Evolutionary conservation across 2,888 invertebrate species (phyloP).

Genomic region (Drosophila paranaensis): DNA sequence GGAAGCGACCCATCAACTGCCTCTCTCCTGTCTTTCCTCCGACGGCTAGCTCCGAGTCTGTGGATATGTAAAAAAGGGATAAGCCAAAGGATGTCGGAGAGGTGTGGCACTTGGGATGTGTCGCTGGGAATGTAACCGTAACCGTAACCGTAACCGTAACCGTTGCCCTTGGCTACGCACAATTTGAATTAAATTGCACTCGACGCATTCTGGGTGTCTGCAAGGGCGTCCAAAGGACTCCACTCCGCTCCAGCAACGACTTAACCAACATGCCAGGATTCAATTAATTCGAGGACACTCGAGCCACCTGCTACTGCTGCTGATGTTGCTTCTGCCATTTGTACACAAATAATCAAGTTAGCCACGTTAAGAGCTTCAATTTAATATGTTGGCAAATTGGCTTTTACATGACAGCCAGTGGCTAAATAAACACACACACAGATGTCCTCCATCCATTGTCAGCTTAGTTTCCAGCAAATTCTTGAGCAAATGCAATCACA

Average conservation of each 20-base stretch:
- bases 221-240: constrained; percentile 3
- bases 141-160: constrained; percentile 27
- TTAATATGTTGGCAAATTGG: constrained; percentile 45
- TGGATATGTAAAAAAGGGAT: constrained; percentile 6
- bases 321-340: constrained; percentile 13
- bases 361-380: constrained; percentile 29
- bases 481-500: constrained; percentile 23
- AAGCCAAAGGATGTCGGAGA: not conserved
- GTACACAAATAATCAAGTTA: constrained; percentile 44
- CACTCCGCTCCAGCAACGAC: constrained; percentile 4
- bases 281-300: constrained; percentile 48
- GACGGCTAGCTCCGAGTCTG: not conserved
- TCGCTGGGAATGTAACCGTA: constrained; percentile 20
- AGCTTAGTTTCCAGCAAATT: constrained; percentile 4
- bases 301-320: constrained; percentile 24
- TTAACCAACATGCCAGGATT: constrained; percentile 34
- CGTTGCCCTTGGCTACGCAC: constrained; percentile 75
- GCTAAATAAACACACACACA: constrained; percentile 10
- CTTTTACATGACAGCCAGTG: constrained; percentile 23
- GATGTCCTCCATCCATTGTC: constrained; percentile 11
- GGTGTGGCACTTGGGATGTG: constrained; percentile 10
- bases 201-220: constrained; percentile 62
- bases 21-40: not conserved
- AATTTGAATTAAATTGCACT: constrained; percentile 80
- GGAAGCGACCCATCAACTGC: constrained; percentile 21